Evolutionary conservation across 2,888 invertebrate species (phyloP).

Genomic region (Drosophila borborema): DNA sequence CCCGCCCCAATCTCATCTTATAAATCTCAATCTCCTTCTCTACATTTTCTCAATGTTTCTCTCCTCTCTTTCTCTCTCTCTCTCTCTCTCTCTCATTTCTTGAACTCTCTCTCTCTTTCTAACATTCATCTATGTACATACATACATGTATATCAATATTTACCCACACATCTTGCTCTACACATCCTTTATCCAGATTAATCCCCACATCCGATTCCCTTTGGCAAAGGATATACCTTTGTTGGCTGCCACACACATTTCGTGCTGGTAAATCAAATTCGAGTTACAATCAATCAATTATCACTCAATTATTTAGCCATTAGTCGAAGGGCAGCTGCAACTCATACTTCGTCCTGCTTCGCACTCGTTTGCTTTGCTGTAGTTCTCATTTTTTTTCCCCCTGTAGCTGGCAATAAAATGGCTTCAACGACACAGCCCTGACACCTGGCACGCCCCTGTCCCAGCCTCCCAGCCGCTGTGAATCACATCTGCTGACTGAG

Average conservation of each 20-base stretch:
- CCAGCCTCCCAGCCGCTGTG: slow-evolving; percentile 3
- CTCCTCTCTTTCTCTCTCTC: not conserved
- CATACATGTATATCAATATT: not conserved
- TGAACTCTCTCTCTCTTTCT: not conserved
- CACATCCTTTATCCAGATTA: not conserved
- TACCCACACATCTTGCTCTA: not conserved
- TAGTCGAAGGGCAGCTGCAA: not conserved
- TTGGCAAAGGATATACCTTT: not conserved
- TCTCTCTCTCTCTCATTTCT: not conserved
- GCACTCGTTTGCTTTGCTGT: not conserved
- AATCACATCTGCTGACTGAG: not conserved
- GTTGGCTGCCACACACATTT: not conserved
- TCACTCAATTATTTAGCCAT: slow-evolving; percentile 37
- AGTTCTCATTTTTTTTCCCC: slow-evolving; percentile 26
- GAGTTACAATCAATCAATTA: slow-evolving; percentile 28
- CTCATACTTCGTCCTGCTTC: not conserved
- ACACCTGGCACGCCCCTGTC: not conserved
- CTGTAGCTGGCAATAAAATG: slow-evolving; percentile 56
- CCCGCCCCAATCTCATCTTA: not conserved
- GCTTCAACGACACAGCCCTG: slow-evolving; percentile 22
- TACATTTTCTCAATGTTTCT: not conserved
- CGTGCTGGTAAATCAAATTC: slow-evolving; percentile 15
- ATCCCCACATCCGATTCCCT: not conserved
- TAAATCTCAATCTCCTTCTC: no score
- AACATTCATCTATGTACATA: not conserved